phyloP scores from a whole-genome alignment of 1,140 invertebrate genomes.

The Druon quercuslanigerum region DNA sequence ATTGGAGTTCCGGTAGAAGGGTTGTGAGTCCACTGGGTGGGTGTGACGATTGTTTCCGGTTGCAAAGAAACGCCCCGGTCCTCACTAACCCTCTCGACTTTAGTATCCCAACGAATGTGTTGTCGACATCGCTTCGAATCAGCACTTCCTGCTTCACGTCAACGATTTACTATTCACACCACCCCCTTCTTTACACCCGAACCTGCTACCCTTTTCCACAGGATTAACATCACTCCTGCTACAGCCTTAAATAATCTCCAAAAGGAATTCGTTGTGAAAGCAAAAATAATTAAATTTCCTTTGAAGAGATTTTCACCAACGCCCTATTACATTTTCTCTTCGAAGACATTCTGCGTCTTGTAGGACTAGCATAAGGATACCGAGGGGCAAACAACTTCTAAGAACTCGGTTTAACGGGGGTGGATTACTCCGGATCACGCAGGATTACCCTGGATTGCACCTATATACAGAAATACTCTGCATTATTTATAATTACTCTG shows the following conservation, averaged over 20 bases:
- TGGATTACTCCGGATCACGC: too few species aligned
- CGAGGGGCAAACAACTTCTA: too few species aligned
- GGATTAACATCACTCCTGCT: constrained; percentile 10
- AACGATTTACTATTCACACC: constrained; percentile 15
- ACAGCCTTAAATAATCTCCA: background rate
- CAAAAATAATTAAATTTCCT: constrained; percentile 22
- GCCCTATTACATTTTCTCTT: constrained; percentile 19
- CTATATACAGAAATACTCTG: too few species aligned
- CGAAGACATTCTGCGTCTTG: background rate
- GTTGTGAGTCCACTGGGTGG: background rate
- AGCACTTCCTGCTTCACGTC: constrained; percentile 26
- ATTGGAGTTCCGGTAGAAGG: background rate
- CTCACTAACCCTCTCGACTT: background rate
- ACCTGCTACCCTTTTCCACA: background rate
- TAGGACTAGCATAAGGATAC: background rate
- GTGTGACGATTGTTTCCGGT: constrained; percentile 8
- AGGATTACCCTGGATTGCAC: too few species aligned
- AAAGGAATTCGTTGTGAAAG: constrained; percentile 22
- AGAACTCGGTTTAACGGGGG: too few species aligned
- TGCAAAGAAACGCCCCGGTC: background rate
- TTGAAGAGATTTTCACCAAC: constrained; percentile 3
- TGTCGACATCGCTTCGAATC: constrained; percentile 22
- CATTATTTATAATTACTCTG: too few species aligned
- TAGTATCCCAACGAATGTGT: constrained; percentile 9
- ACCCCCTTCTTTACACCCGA: background rate